phyloP scores from a whole-genome alignment of 2,113 vertebrate genomes.

The Chloroceryle aenea region DNA sequence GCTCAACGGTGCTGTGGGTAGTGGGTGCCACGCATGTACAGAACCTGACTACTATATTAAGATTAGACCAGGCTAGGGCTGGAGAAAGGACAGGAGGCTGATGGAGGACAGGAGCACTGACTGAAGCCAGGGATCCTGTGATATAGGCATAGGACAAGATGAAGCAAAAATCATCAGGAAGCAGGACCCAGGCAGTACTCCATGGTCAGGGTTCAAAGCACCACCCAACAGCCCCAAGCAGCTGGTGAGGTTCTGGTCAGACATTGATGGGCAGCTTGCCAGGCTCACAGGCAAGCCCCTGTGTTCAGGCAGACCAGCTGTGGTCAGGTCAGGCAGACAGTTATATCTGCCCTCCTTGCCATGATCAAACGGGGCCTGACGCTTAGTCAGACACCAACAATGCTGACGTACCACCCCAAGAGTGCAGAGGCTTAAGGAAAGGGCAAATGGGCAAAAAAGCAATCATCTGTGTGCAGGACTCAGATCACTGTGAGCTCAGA shows the following conservation, averaged over 20 bases:
- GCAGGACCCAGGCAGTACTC: not conserved
- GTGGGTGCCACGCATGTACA: not conserved
- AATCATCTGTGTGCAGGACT: not conserved
- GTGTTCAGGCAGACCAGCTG: not conserved
- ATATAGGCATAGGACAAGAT: not conserved
- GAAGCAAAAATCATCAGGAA: not conserved
- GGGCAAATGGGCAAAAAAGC: not conserved
- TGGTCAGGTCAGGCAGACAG: not conserved
- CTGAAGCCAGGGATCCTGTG: not conserved
- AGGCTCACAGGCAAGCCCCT: not conserved
- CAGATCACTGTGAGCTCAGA: accelerated
- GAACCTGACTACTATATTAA: not conserved
- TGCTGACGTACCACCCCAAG: accelerated
- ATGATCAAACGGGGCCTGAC: accelerated
- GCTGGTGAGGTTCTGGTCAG: not conserved
- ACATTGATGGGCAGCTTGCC: not conserved
- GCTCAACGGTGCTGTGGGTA: not conserved
- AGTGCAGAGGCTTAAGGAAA: not conserved
- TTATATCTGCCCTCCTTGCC: not conserved
- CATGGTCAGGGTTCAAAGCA: not conserved
- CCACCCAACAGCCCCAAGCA: not conserved
- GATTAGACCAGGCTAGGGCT: not conserved
- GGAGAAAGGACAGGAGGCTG: not conserved
- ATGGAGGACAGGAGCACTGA: not conserved
- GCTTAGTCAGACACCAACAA: not conserved